A percentile compares a stretch with the other conserved stretches of the same genome.
These are phyloP conservation scores for Myripristis murdjan DNA, from an alignment of 2,797 vertebrate genomes.

Conservation along the genomic window DNA sequence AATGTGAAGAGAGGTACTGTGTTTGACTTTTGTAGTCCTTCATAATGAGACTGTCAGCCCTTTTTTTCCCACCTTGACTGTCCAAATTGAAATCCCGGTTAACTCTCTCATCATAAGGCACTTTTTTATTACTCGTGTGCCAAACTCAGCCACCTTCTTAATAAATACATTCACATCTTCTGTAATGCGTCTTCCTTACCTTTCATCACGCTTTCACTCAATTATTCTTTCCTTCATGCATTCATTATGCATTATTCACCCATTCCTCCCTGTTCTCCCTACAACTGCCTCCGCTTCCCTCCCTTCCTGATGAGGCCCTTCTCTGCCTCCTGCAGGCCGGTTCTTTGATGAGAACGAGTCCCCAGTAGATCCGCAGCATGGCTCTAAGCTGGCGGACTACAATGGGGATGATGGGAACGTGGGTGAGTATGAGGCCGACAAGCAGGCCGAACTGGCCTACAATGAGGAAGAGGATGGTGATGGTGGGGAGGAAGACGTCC, in stretches of 20 bases:
- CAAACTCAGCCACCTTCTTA: constrained; percentile 20
- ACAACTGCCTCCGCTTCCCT: constrained; percentile 75
- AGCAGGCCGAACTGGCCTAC: constrained; percentile 99
- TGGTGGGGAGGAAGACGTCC: constrained; percentile 99
- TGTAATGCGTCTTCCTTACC: constrained; percentile 24
- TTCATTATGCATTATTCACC: constrained; percentile 46
- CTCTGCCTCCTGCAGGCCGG: constrained; percentile 97
- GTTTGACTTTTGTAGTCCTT: not conserved
- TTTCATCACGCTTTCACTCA: constrained; percentile 34
- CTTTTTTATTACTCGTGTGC: constrained; percentile 7
- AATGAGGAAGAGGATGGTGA: constrained; percentile 99
- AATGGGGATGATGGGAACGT: constrained; percentile 99
- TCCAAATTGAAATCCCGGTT: constrained; percentile 23
- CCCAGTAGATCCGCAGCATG: constrained; percentile 99
- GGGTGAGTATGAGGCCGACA: constrained; percentile 99
- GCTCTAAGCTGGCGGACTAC: constrained; percentile 99
- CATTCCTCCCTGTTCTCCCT: constrained; percentile 52
- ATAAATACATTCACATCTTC: constrained; percentile 23
- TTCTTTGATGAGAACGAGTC: constrained; percentile 99
- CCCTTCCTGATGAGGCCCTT: constrained; percentile 88
- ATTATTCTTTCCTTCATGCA: constrained; percentile 13
- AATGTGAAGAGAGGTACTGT: too few species aligned
- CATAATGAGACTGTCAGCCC: not conserved
- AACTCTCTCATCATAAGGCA: constrained; percentile 21
- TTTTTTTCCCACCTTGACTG: constrained; percentile 35